phyloP scores from a whole-genome alignment of 2,888 invertebrate genomes.

The Adela reaumurella region DNA sequence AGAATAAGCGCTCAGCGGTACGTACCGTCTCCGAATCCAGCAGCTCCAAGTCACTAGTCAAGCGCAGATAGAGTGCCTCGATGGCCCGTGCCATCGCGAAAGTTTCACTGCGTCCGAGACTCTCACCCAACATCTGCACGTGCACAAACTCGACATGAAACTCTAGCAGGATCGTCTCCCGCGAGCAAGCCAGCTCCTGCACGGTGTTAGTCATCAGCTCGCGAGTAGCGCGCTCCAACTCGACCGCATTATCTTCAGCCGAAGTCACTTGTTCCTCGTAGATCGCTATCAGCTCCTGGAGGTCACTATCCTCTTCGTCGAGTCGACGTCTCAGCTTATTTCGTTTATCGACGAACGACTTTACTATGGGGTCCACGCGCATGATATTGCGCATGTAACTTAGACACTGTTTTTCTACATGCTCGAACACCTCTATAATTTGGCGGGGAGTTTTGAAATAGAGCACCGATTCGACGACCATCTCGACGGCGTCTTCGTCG shows the following conservation, averaged over 20 bases:
- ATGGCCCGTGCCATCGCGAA: neutral
- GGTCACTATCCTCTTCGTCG: neutral
- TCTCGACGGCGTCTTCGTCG: neutral
- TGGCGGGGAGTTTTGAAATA: conserved; percentile 18
- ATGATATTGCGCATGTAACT: conserved; percentile 17
- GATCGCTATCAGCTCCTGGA: neutral
- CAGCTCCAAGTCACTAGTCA: neutral
- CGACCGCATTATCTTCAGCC: neutral
- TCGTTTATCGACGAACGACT: neutral
- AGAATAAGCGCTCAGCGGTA: neutral
- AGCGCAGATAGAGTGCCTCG: neutral
- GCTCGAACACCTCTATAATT: conserved; percentile 15
- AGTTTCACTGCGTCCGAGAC: neutral
- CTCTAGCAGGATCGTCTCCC: neutral
- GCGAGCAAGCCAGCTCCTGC: neutral
- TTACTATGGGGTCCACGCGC: neutral
- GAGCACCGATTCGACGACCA: conserved; percentile 6
- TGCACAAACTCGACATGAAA: neutral
- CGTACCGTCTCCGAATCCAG: neutral
- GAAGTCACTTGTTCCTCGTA: neutral
- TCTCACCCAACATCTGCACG: neutral
- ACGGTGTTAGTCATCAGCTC: neutral
- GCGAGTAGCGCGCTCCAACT: neutral
- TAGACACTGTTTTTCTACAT: conserved; percentile 16
- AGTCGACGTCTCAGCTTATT: neutral